phyloP scores from a whole-genome alignment of 2,888 invertebrate genomes.

The Campaea margaritaria region DNA sequence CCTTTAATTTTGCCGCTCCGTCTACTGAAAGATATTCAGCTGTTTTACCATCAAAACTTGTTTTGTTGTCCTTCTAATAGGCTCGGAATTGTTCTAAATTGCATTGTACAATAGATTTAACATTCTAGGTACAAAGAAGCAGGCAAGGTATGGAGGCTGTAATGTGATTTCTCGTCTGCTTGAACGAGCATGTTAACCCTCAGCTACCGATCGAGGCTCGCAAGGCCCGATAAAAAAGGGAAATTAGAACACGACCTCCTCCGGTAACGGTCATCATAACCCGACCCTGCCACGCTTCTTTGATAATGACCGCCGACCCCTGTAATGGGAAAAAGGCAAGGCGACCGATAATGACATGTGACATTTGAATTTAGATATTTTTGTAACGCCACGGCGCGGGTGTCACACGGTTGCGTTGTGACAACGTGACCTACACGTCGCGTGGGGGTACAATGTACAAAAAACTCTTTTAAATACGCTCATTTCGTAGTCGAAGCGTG shows the following conservation, averaged over 20 bases:
- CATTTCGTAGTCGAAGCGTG: conserved; percentile 58
- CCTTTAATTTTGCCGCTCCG: conserved; percentile 29
- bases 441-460: conserved; percentile 42
- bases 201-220: conserved; percentile 13
- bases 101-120: neutral
- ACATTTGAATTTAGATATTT: conserved; percentile 36
- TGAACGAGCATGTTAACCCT: conserved; percentile 31
- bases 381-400: conserved; percentile 9
- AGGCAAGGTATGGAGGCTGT: conserved; percentile 17
- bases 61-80: conserved; percentile 18
- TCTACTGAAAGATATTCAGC: conserved; percentile 29
- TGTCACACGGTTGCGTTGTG: neutral
- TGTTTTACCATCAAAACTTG: conserved; percentile 17
- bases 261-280: conserved; percentile 41
- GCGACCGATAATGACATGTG: conserved; percentile 36
- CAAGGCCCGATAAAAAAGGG: conserved; percentile 35
- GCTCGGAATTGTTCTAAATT: conserved; percentile 23
- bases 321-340: conserved; percentile 36
- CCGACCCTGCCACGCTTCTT: conserved; percentile 35
- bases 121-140: conserved; percentile 22
- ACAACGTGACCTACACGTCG: conserved; percentile 28
- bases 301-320: conserved; percentile 41
- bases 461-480: conserved; percentile 48
- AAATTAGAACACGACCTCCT: conserved; percentile 42
- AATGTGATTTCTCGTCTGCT: conserved; percentile 37